Percentiles rank a stretch among this genome's conserved stretches.
Evolutionary conservation across 2,113 vertebrate species (phyloP).

Genomic region (Malurus cyaneus): DNA sequence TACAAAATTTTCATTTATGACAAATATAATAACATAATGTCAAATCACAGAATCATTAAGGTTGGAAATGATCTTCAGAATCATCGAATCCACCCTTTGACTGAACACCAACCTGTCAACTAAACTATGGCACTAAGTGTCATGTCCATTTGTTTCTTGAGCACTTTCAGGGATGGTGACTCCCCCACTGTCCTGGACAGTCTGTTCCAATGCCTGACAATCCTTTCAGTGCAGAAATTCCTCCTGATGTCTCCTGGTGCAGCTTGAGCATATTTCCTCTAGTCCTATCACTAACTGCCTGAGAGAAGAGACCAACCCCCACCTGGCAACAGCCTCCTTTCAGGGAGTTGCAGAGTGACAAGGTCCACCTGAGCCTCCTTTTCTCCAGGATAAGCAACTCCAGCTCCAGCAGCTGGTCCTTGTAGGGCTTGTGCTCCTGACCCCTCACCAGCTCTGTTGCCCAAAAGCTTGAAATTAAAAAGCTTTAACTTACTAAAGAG

Average conservation of each 20-base stretch:
- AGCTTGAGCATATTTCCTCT: neutral
- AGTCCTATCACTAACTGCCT: fast-evolving
- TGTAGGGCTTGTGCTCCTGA: fast-evolving
- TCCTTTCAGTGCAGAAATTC: neutral
- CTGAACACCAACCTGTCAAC: neutral
- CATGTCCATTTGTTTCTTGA: neutral
- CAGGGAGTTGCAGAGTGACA: neutral
- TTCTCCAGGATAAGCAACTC: neutral
- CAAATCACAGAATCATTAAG: neutral
- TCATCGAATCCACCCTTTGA: neutral
- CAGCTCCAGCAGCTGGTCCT: neutral
- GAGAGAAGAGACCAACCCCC: neutral
- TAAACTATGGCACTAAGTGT: neutral
- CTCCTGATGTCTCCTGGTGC: neutral
- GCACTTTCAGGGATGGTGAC: neutral
- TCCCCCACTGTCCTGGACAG: neutral
- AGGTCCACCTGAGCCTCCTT: neutral
- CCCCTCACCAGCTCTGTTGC: neutral
- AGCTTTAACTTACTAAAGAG: neutral
- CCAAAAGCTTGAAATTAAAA: neutral
- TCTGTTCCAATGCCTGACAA: neutral
- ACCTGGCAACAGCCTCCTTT: neutral
- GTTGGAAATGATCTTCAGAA: neutral
- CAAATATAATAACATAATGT: neutral
- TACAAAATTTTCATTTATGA: neutral